These are phyloP conservation scores for Chaunax sp. DNA, from an alignment of 2,797 vertebrate genomes.

Conservation along the genomic window DNA sequence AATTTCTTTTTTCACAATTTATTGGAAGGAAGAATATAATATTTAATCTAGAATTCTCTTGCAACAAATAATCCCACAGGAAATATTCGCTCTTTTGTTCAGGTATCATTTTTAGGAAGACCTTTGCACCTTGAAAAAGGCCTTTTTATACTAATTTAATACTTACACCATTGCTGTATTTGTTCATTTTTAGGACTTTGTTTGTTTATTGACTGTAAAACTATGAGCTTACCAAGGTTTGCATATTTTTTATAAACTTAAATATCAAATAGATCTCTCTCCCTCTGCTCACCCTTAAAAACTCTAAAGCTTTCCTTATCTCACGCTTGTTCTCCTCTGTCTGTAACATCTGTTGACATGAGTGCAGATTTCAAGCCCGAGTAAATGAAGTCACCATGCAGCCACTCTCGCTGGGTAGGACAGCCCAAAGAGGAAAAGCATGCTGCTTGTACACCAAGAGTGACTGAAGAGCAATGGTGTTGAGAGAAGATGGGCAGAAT, in stretches of 20 bases:
- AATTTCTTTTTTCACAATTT: slow-evolving; percentile 43
- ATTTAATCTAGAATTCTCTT: background rate
- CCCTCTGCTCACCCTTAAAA: too few species aligned
- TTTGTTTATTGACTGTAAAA: slow-evolving; percentile 7
- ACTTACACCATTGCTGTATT: background rate
- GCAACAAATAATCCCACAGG: slow-evolving; percentile 9
- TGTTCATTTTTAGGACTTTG: background rate
- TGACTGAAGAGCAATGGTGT: slow-evolving; percentile 40
- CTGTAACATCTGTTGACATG: slow-evolving; percentile 81
- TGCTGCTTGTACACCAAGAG: slow-evolving; percentile 51
- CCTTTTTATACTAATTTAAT: background rate
- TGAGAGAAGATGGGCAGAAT: slow-evolving; percentile 45
- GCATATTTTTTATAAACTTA: slow-evolving; percentile 15
- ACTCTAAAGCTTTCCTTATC: slow-evolving; percentile 15
- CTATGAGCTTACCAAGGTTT: slow-evolving; percentile 14
- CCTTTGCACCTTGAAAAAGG: background rate
- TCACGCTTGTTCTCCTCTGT: slow-evolving; percentile 64
- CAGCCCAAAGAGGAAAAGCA: slow-evolving; percentile 66
- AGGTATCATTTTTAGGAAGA: background rate
- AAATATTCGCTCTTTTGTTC: background rate
- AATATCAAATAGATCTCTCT: too few species aligned
- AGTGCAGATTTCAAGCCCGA: slow-evolving; percentile 82
- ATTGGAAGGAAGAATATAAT: slow-evolving; percentile 7
- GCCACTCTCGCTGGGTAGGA: slow-evolving; percentile 41
- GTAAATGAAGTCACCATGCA: slow-evolving; percentile 66